These are phyloP conservation scores for Montifringilla adamsi DNA, from an alignment of 2,113 vertebrate genomes.

Conservation along the genomic window DNA sequence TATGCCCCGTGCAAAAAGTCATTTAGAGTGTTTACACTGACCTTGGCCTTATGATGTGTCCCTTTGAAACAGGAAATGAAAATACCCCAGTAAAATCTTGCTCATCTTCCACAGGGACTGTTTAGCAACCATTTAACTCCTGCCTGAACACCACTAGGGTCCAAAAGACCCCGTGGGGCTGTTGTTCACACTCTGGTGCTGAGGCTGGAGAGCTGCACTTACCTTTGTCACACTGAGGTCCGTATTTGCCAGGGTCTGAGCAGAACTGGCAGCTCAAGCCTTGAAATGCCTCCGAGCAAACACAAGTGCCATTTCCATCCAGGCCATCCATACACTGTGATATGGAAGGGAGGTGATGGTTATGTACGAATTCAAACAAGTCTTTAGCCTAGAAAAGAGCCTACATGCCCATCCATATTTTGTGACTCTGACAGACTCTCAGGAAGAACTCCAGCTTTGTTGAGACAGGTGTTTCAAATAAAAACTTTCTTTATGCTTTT, in stretches of 20 bases:
- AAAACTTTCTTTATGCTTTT: background rate
- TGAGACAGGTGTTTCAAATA: background rate
- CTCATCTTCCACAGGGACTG: background rate
- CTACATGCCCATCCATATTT: background rate
- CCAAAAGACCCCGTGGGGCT: background rate
- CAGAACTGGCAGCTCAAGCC: constrained; percentile 89
- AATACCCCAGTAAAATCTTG: background rate
- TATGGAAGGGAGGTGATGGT: background rate
- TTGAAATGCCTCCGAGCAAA: constrained; percentile 78
- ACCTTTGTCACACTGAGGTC: constrained; percentile 84
- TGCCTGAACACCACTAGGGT: background rate
- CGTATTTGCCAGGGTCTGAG: constrained; percentile 74
- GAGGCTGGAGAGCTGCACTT: background rate
- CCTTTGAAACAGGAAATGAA: background rate
- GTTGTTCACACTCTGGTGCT: background rate
- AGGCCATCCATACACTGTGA: constrained; percentile 82
- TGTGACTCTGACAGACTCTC: background rate
- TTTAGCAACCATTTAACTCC: background rate
- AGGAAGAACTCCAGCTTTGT: background rate
- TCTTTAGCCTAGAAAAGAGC: background rate
- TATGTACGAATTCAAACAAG: background rate
- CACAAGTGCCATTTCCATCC: constrained; percentile 82
- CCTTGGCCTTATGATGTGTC: background rate
- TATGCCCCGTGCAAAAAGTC: background rate
- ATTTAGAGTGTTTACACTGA: background rate